These are phyloP conservation scores for Macrotus californicus DNA, from an alignment of 2,113 vertebrate species.

Conservation along the genomic window DNA sequence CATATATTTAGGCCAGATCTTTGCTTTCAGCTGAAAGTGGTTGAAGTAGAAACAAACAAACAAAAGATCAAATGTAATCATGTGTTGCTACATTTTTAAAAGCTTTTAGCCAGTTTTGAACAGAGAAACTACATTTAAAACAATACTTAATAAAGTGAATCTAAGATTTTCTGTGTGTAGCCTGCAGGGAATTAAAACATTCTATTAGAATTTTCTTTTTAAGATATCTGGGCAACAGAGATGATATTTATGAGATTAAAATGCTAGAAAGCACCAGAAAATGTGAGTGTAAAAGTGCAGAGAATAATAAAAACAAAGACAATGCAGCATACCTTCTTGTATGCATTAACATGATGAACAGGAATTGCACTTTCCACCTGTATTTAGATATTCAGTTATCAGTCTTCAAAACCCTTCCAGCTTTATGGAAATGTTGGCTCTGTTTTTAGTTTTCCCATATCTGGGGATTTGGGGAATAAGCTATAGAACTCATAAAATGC, in stretches of 20 bases:
- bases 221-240: not conserved
- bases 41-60: slow-evolving; percentile 44
- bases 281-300: not conserved
- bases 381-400: not conserved
- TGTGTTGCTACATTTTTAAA: slow-evolving; percentile 60
- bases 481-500: not conserved
- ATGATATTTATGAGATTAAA: not conserved
- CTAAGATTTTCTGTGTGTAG: not conserved
- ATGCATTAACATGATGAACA: not conserved
- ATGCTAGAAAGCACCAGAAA: slow-evolving; percentile 2
- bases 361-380: not conserved
- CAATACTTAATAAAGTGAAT: slow-evolving; percentile 3
- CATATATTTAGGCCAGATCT: slow-evolving; percentile 48
- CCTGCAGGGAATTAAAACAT: not conserved
- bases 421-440: not conserved
- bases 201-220: not conserved
- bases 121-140: slow-evolving; percentile 20
- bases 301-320: not conserved
- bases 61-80: slow-evolving; percentile 55
- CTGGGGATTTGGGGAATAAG: not conserved
- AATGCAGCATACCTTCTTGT: not conserved
- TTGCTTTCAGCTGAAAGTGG: slow-evolving; percentile 45
- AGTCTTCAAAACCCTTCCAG: not conserved
- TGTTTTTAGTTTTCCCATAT: not conserved
- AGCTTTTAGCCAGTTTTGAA: not conserved